Conservation (phyloP, 1,140 invertebrate species). For the Leptinotarsa undecemlineata region DNA sequence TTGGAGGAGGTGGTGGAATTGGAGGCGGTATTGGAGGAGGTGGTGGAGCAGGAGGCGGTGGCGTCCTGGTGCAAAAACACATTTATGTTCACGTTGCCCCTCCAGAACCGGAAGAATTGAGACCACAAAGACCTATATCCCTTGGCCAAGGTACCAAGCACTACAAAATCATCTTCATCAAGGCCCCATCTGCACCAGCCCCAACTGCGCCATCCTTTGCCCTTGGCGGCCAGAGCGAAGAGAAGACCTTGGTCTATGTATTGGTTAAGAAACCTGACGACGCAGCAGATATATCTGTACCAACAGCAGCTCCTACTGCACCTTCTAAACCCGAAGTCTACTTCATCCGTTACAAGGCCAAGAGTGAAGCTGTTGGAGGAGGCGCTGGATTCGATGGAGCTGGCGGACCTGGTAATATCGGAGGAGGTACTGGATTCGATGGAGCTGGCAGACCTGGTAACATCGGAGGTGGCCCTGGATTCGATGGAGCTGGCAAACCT, state of each 20-base stretch:
- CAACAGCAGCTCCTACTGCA: slow-evolving; percentile 74
- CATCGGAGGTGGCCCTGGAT: slow-evolving; percentile 51
- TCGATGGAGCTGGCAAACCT: slow-evolving; percentile 37
- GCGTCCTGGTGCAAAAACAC: slow-evolving; percentile 67
- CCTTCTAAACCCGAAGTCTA: slow-evolving; percentile 85
- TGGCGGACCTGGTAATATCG: slow-evolving; percentile 41
- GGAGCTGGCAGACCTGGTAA: slow-evolving; percentile 43
- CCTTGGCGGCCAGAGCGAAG: slow-evolving; percentile 76
- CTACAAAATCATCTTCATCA: slow-evolving; percentile 89
- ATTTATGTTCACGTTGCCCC: slow-evolving; percentile 72
- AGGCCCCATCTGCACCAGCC: slow-evolving; percentile 75
- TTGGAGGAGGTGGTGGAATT: slow-evolving; percentile 25
- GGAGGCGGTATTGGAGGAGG: slow-evolving; percentile 31
- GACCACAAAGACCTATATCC: slow-evolving; percentile 60
- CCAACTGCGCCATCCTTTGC: slow-evolving; percentile 76
- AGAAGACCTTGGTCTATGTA: slow-evolving; percentile 87
- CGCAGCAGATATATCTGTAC: slow-evolving; percentile 77
- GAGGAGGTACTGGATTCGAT: slow-evolving; percentile 57
- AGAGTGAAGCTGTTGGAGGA: slow-evolving; percentile 79
- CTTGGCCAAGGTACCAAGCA: slow-evolving; percentile 74
- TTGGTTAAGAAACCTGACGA: slow-evolving; percentile 84
- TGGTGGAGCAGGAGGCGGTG: slow-evolving; percentile 27
- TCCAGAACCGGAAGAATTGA: slow-evolving; percentile 71
- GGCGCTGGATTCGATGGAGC: slow-evolving; percentile 45
- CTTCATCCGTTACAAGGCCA: slow-evolving; percentile 88